phyloP scores from a whole-genome alignment of 2,888 invertebrate genomes.

The Apodemia duryi region DNA sequence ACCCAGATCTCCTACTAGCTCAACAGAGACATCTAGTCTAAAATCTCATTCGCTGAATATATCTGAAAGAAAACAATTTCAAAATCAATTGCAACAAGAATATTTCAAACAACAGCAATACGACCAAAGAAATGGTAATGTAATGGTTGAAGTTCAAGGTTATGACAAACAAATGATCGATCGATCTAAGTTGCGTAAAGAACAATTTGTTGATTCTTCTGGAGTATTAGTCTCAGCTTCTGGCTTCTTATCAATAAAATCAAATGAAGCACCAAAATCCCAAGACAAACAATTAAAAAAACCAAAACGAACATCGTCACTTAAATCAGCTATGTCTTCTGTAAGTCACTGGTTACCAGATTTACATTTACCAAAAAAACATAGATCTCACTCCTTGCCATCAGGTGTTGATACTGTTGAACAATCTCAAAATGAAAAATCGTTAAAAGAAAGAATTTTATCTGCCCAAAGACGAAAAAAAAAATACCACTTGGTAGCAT shows the following conservation, averaged over 20 bases:
- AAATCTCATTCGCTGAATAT: conserved; percentile 80
- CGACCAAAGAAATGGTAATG: conserved; percentile 71
- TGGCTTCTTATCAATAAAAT: conserved; percentile 86
- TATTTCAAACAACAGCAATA: conserved; percentile 76
- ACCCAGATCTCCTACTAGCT: conserved; percentile 81
- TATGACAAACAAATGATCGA: conserved; percentile 57
- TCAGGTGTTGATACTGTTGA: conserved; percentile 82
- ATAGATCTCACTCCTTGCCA: conserved; percentile 90
- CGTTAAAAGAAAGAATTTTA: conserved; percentile 67
- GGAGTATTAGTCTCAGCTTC: conserved; percentile 86
- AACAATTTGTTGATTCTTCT: conserved; percentile 64
- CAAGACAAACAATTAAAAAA: conserved; percentile 82
- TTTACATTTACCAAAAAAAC: conserved; percentile 86
- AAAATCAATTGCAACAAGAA: conserved; percentile 75
- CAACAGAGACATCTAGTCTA: conserved; percentile 75
- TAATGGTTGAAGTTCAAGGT: conserved; percentile 56
- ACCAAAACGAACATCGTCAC: conserved; percentile 84
- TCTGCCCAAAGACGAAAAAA: conserved; percentile 83
- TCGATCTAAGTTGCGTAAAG: conserved; percentile 56
- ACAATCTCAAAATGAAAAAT: conserved; percentile 67
- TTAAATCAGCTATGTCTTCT: conserved; percentile 89
- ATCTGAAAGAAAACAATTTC: conserved; percentile 75
- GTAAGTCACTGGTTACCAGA: conserved; percentile 91
- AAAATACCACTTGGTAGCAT: conserved; percentile 89
- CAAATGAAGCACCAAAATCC: conserved; percentile 78